Conservation (phyloP, 2,888 invertebrate genomes). For the Tuta absoluta region DNA sequence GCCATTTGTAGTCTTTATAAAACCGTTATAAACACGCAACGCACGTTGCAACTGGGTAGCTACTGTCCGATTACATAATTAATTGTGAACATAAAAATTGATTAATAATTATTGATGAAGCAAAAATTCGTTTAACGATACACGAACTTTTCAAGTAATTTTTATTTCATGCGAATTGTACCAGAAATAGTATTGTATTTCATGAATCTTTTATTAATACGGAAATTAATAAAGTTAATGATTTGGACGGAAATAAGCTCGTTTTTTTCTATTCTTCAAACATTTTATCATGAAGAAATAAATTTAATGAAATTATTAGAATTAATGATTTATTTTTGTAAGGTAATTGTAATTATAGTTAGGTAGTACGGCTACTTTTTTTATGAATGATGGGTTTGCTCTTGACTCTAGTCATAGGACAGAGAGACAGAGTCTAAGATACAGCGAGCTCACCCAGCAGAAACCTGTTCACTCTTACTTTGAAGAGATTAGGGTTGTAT, state of each 20-base stretch:
- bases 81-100: conserved; percentile 6
- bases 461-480: no score
- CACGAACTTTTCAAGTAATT: background rate
- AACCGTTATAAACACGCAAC: conserved; percentile 2
- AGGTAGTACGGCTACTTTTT: no score
- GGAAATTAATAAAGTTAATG: background rate
- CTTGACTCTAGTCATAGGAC: no score
- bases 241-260: background rate
- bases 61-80: conserved; percentile 7
- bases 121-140: background rate
- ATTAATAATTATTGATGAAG: background rate
- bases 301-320: no score
- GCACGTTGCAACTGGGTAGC: conserved; percentile 12
- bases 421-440: no score
- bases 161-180: conserved; percentile 1
- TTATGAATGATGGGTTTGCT: no score
- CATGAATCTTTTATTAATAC: background rate
- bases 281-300: no score
- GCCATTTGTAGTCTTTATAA: background rate
- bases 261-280: no score
- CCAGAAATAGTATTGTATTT: conserved; percentile 4
- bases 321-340: no score
- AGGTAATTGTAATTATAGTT: no score
- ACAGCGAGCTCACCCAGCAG: no score
- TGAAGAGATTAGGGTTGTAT: no score